Conservation (phyloP, 2,888 invertebrate genomes). For the Polia nebulosa region DNA sequence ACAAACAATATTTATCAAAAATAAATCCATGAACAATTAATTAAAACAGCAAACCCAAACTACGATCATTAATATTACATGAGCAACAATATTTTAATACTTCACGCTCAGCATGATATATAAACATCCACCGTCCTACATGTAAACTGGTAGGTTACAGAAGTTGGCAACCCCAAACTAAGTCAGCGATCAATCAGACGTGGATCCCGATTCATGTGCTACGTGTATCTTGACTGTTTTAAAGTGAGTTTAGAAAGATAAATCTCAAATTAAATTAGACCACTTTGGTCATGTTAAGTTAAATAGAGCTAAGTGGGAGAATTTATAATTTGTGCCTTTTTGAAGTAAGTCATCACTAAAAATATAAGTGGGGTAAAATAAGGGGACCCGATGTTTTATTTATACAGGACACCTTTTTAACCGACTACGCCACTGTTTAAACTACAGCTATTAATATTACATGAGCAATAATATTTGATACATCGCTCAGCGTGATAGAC, state of each 20-base stretch:
- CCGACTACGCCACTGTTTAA: too few relatives aligned
- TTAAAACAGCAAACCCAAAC: neutral
- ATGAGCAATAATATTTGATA: neutral
- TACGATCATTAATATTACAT: neutral
- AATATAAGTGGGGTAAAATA: too few relatives aligned
- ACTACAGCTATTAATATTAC: neutral
- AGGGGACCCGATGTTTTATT: too few relatives aligned
- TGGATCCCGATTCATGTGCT: slow-evolving; percentile 42
- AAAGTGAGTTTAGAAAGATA: neutral
- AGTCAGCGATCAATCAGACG: slow-evolving; percentile 41
- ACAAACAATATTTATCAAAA: neutral
- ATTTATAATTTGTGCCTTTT: too few relatives aligned
- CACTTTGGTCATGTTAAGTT: too few relatives aligned
- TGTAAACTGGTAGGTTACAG: slow-evolving; percentile 15
- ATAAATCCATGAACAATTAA: neutral
- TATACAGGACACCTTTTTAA: too few relatives aligned
- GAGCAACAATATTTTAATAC: slow-evolving; percentile 2
- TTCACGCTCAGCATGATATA: neutral
- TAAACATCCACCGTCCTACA: slow-evolving; percentile 9
- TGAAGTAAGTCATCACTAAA: too few relatives aligned
- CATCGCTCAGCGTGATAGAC: neutral
- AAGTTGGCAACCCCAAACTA: slow-evolving; percentile 43
- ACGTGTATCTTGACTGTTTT: slow-evolving; percentile 23
- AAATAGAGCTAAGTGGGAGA: too few relatives aligned
- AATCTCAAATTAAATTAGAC: too few relatives aligned